Base-by-base conservation (phyloP, 2,797 vertebrate species). In the Pangasius larnaudii region DNA sequence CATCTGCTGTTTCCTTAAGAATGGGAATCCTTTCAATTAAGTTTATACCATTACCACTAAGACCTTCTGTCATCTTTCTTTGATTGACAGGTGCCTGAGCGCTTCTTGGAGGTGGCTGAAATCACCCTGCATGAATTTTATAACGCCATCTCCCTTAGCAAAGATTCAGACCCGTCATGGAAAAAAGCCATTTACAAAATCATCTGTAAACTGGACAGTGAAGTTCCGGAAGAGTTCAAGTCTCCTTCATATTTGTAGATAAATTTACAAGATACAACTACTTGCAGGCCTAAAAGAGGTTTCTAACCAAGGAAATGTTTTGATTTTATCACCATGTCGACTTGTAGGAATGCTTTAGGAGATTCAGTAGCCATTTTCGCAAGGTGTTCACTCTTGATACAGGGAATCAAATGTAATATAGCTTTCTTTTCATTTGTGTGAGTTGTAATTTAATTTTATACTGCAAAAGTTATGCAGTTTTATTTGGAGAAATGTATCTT, bases 161-260 rank as follows among this genome's bases (percentile, higher is more conserved):
- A 97, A 96, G 98, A 99, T 16, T 95, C 96, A 0, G 98, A 99
- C 91, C 97, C 98, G 33, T 99, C 98, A n/a, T 99, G 98, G 98
- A 99, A 99, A 93, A 99, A 99, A 94, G 97, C 98, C 90, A 99
- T 99, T 93, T 99, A 99, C 95, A 99, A 99, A 95, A 97, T 99
- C 39, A 99, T 99, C 96, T 99, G 98, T 49, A 99, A 99, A 95
- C 95, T 99, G 93, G 98, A 99, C 95, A 98, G 97, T 9, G 96
- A 98, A 65, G 97, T 99, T 80, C 98, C 98, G 0, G 97, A 98
- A 58, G 95, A 95, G 75, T 98, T 99, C 95, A 99, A 98, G 95
- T 97, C 97, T 0, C 93, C 97, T 22, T 93, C 94, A 87, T 98
- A 96, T 92, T 94, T 97, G 93, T 97, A 96, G 94, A 93, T 94